These are phyloP conservation scores for Pachycephus smyrnensis DNA, from an alignment of 2,888 invertebrate species.

Conservation along the genomic window DNA sequence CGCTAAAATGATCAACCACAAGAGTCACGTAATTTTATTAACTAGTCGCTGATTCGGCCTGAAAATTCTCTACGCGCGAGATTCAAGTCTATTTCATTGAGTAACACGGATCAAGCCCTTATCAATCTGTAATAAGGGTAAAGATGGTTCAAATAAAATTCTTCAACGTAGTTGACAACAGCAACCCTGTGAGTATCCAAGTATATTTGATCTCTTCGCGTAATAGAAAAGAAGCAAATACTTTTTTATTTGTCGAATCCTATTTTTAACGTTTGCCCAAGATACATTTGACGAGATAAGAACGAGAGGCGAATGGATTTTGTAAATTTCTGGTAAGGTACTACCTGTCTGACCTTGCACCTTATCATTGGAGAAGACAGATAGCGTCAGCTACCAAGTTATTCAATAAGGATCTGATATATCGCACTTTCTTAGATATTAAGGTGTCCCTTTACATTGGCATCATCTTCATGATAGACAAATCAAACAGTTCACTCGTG, in stretches of 20 bases:
- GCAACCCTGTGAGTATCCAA: conserved; percentile 50
- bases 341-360: conserved; percentile 26
- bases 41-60: neutral
- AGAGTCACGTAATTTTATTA: neutral
- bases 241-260: neutral
- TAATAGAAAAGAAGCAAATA: neutral
- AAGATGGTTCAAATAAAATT: conserved; percentile 58
- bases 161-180: conserved; percentile 53
- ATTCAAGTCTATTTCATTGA: neutral
- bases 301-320: neutral
- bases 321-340: conserved; percentile 11
- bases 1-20: neutral
- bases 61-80: no score
- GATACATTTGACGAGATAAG: conserved; percentile 1
- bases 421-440: neutral
- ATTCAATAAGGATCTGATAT: conserved; percentile 10
- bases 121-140: neutral
- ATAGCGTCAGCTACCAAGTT: conserved; percentile 18
- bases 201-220: neutral
- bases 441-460: neutral
- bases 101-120: neutral
- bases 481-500: neutral
- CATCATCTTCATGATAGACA: neutral
- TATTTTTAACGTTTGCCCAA: conserved; percentile 4
- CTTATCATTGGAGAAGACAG: conserved; percentile 25